These are phyloP conservation scores for Drosophila littoralis DNA, from an alignment of 1,140 invertebrate species.

Conservation along the genomic window DNA sequence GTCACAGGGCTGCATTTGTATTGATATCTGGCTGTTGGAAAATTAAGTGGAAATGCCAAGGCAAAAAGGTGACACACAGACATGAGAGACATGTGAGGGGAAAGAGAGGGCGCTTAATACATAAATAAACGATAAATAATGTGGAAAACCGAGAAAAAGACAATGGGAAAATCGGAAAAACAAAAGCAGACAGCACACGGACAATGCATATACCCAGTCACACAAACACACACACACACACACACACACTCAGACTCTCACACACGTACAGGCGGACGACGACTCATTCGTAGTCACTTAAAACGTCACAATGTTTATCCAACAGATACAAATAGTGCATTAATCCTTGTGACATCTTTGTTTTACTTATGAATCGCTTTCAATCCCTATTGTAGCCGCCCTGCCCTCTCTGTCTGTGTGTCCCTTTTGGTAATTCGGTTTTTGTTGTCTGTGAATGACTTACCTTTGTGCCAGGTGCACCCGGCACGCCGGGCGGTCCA, in stretches of 20 bases:
- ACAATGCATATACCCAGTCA: conserved; percentile 7
- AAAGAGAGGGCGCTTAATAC: conserved; percentile 50
- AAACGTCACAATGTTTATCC: conserved; percentile 76
- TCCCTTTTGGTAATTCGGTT: conserved; percentile 10
- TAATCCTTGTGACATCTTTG: conserved; percentile 78
- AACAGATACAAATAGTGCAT: conserved; percentile 81
- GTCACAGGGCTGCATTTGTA: conserved; percentile 39
- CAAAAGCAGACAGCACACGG: conserved; percentile 48
- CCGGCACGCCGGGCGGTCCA: conserved; percentile 89
- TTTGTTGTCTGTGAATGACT: conserved; percentile 60
- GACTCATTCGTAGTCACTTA: conserved; percentile 70
- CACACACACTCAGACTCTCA: conserved; percentile 19
- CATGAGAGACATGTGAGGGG: background rate
- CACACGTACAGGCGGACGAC: conserved; percentile 31
- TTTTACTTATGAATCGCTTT: conserved; percentile 49
- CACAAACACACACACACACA: conserved; percentile 14
- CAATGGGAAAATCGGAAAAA: conserved; percentile 63
- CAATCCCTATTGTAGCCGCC: conserved; percentile 13
- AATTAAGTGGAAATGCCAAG: conserved; percentile 65
- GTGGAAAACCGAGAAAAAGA: conserved; percentile 61
- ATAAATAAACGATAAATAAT: conserved; percentile 82
- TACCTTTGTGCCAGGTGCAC: conserved; percentile 91
- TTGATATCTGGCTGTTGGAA: conserved; percentile 38
- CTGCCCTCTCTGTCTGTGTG: conserved; percentile 11
- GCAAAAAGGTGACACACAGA: conserved; percentile 33